A percentile compares a stretch with the other conserved stretches of the same genome.
Conservation (phyloP, 2,888 invertebrate species). For the Enchytraeus crypticus region DNA sequence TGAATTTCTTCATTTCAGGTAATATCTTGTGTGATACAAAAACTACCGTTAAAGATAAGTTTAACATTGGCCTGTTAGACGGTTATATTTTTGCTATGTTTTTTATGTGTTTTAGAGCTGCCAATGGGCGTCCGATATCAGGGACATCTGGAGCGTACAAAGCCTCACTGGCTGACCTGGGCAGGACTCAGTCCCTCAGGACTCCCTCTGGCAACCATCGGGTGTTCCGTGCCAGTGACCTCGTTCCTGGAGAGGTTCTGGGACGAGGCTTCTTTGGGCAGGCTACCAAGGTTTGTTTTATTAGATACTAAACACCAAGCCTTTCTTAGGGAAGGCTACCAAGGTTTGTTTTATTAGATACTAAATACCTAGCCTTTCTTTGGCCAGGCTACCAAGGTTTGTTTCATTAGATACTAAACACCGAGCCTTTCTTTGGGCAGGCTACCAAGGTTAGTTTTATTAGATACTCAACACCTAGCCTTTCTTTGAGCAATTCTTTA, state of each 20-base stretch:
- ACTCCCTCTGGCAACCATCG: constrained; percentile 60
- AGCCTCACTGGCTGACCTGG: constrained; percentile 56
- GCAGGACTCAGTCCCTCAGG: constrained; percentile 78
- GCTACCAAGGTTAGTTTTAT: constrained; percentile 49
- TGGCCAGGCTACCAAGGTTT: not conserved
- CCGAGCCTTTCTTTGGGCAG: too few relatives aligned
- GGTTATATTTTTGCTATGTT: too few relatives aligned
- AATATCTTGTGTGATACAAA: too few relatives aligned
- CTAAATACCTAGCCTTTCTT: not conserved
- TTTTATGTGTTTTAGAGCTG: too few relatives aligned
- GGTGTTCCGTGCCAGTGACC: constrained; percentile 82
- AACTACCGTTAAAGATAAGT: too few relatives aligned
- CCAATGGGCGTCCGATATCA: too few relatives aligned
- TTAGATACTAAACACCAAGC: not conserved
- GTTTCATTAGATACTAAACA: not conserved
- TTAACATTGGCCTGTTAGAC: too few relatives aligned
- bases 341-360: not conserved
- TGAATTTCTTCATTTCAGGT: too few relatives aligned
- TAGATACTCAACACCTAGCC: not conserved
- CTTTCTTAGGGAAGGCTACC: not conserved
- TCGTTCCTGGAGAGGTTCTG: constrained; percentile 74
- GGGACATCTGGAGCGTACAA: too few relatives aligned
- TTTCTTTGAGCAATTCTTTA: too few relatives aligned
- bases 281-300: constrained; percentile 50
- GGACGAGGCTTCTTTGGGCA: constrained; percentile 92